Evolutionary conservation across 53 echinoderm and acorn worm genomes (phyloP), one percentile per base, ranked within the genome.

Genomic region (Paelopatides confundens): DNA sequence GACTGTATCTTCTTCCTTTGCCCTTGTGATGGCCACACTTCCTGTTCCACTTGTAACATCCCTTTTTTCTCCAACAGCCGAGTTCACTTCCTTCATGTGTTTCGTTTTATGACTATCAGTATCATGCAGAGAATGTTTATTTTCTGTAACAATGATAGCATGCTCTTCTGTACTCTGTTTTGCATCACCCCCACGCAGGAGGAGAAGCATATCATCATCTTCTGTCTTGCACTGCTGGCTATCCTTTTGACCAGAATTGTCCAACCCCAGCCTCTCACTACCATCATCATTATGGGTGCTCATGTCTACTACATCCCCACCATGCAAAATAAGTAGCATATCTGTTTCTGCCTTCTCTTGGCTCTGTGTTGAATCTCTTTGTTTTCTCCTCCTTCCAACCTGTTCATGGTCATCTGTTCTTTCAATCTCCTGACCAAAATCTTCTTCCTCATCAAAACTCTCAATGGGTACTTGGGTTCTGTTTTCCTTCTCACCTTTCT

Each of bases 181-280:
- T 86, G 69, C 12, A 21, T 47, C 48, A 68, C 86, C 86, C 14
- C 86, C 51, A 37, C 46, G 37, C 43, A 86, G 31, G 34, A 86
- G 29, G 28, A 46, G 69, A 36, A 85, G 26, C 31, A 85, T 85
- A 46, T 85, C 85, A 11, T 66, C 86, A 21, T 58, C 24, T 18
- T 58, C 58, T 48, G 48, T 48, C 58, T 58, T 21, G 21, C 5
- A 21, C 6, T 21, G 58, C 5, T 58, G 58, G 21, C 17, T 13
- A 21, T 58, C n/a, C 58, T n/a, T 58, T 58, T 58, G 58, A 23
- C 21, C 58, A 17, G 58, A 2, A 21, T 58, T n/a, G 21, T 58
- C 58, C 58, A n/a, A n/a, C 24, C 24, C n/a, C 21, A 21, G 21
- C 21, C 24, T 58, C 4, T 21, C n/a, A 0, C 17, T 23, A 15